Evolutionary conservation across 2,113 vertebrate genomes (phyloP), one percentile per base, ranked within the genome.

Genomic region (Henicopernis longicauda): DNA sequence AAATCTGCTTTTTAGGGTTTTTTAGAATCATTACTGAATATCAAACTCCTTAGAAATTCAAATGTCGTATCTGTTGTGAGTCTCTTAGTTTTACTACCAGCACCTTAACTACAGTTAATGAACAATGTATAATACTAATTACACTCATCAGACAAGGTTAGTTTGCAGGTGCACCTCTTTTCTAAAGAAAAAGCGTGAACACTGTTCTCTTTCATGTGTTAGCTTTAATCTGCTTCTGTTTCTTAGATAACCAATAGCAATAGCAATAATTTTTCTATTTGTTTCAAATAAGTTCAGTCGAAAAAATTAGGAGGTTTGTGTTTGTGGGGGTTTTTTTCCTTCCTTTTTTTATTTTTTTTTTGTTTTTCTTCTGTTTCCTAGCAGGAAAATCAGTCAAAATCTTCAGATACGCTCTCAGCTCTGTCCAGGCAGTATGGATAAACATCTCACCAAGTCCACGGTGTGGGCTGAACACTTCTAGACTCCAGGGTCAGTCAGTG

Each of bases 341-440:
- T n/a, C n/a, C n/a, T n/a, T n/a, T n/a, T n/a, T n/a, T 31, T 6
- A 1, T 7, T 9, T 2, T 2, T 14, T 12, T 9, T 25, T 9
- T 5, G 18, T 15, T 34, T 13, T 19, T 9, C 5, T 62, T 12
- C 2, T 27, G 11, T 50, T 85, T 78, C 11, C 29, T 31, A 55
- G 17, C 34, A 65, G 21, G 9, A 74, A 92, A 70, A 59, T 17
- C 11, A 27, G 23, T 47, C 29, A 76, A 42, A 79, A 66, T 19
- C 36, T 71, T 80, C 25, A 80, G n/a, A 45, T 17, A 16, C 32
- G 2, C 18, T 19, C 32, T 76, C 57, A 47, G 22, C 47, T 74
- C 50, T 82, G 38, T 26, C n/a, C 58, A 55, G 54, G 9, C 11
- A 54, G 32, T 11, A 27, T 3, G 13, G 23, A 82, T n/a, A 86